Conservation (phyloP, 2,113 vertebrate species). For the Patagioenas fasciata region DNA sequence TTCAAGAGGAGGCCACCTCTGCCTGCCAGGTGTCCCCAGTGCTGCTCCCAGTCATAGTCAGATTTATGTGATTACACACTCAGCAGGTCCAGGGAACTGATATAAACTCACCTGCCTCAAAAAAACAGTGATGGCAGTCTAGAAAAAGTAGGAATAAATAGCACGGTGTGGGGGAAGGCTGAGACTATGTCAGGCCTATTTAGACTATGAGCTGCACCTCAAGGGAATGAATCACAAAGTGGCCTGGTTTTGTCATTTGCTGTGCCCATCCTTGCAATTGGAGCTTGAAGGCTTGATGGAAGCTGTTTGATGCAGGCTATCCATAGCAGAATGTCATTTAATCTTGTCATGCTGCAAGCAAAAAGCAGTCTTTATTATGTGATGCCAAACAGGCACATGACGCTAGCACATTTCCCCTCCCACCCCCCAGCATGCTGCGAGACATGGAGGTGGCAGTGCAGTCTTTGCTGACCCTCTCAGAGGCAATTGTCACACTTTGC, state of each 20-base stretch:
- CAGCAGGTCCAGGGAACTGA: not conserved
- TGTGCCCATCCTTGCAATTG: not conserved
- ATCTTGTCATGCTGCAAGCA: not conserved
- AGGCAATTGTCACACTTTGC: not conserved
- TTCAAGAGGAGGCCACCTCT: not conserved
- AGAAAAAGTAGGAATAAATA: not conserved
- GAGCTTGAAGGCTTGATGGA: not conserved
- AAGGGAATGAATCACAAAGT: not conserved
- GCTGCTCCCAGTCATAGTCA: fast-evolving
- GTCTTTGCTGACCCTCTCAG: not conserved
- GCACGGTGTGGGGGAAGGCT: not conserved
- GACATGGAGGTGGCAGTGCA: fast-evolving
- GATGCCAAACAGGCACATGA: fast-evolving
- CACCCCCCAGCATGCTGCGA: fast-evolving
- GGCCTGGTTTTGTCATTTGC: not conserved
- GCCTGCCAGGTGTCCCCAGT: not conserved
- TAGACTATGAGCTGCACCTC: not conserved
- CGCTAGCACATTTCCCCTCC: not conserved
- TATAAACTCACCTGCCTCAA: fast-evolving
- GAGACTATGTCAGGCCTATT: not conserved
- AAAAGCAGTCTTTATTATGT: not conserved
- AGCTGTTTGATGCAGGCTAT: not conserved
- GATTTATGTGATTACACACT: too few species aligned
- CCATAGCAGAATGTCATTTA: not conserved
- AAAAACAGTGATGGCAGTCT: not conserved